Conservation (phyloP, 2,797 vertebrate species). For the Rhynchonycteris naso region DNA sequence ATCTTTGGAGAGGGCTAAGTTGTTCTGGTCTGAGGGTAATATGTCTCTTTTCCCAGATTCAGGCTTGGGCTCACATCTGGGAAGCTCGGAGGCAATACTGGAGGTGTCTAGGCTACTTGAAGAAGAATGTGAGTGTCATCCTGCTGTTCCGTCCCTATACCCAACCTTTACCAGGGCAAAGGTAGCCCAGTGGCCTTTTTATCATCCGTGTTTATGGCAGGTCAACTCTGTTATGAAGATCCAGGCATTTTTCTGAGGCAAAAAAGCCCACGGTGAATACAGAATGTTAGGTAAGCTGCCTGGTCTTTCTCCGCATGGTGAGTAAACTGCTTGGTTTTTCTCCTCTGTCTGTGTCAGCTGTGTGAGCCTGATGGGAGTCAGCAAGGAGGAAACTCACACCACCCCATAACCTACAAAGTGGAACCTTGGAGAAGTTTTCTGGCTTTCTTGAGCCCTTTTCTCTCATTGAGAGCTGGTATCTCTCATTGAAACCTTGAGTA, state of each 20-base stretch:
- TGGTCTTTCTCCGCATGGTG: neutral
- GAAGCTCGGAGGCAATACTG: conserved; percentile 85
- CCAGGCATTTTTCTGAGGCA: conserved; percentile 95
- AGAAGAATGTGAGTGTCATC: conserved; percentile 88
- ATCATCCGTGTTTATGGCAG: conserved; percentile 83
- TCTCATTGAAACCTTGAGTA: neutral
- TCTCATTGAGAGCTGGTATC: neutral
- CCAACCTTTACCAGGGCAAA: neutral
- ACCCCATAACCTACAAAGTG: neutral
- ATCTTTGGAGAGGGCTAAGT: neutral
- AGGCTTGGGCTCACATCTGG: conserved; percentile 93
- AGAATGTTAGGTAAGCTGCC: conserved; percentile 89
- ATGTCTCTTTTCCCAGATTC: conserved; percentile 87
- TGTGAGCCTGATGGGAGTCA: neutral
- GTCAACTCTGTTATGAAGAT: conserved; percentile 92
- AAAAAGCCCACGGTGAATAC: conserved; percentile 91
- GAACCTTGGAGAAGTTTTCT: neutral
- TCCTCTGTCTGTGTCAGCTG: neutral
- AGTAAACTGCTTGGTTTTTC: neutral
- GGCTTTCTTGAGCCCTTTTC: neutral
- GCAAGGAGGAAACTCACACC: neutral
- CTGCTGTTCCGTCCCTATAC: neutral
- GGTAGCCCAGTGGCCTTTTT: neutral
- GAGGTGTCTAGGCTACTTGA: conserved; percentile 91
- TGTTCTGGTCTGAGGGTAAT: neutral